Evolutionary conservation across 1,140 invertebrate species (phyloP), one percentile per base, ranked within the genome.

Genomic region (Pseudoatta argentina): DNA sequence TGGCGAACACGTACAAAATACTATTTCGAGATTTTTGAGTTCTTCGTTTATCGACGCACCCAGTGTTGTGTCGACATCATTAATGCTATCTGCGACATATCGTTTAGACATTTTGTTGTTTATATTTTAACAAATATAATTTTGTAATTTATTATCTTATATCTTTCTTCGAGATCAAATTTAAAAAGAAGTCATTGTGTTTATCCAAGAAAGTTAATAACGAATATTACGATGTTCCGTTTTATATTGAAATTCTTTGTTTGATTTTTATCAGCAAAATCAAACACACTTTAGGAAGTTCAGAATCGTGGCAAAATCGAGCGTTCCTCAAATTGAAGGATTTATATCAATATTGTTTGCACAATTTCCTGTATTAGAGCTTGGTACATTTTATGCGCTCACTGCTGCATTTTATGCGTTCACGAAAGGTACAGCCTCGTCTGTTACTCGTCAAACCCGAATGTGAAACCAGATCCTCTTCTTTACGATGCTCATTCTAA

Each of bases 401-500:
- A 39, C 34, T 39, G 0, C 18, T 75, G n/a, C 39, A 30, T 78
- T 55, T 77, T 10, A 27, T 48, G 44, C 16, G 2, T 55, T 81
- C 44, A 69, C 14, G 5, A 77, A 44, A 79, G 21, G 21, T 8
- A 14, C n/a, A 27, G 78, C n/a, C 16, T 81, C 39, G 8, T 44
- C 57, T 27, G 34, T 30, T 77, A 77, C 64, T 72, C 61, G 76
- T 69, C 57, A 55, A 69, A 86, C 83, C 39, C 64, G 83, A 88
- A 86, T 82, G 53, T 21, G 14, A 86, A 88, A 88, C 87, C 57
- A 86, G 75, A 86, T 44, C n/a, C 44, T 64, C n/a, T 64, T 12
- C 61, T 27, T 66, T 44, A 55, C 30, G 71, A 71, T 88, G 59
- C n/a, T 27, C 55, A 57, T 21, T 64, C 77, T 77, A 55, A 81